Conservation (phyloP, 2,113 vertebrate species). For the Pangasianodon gigas region DNA sequence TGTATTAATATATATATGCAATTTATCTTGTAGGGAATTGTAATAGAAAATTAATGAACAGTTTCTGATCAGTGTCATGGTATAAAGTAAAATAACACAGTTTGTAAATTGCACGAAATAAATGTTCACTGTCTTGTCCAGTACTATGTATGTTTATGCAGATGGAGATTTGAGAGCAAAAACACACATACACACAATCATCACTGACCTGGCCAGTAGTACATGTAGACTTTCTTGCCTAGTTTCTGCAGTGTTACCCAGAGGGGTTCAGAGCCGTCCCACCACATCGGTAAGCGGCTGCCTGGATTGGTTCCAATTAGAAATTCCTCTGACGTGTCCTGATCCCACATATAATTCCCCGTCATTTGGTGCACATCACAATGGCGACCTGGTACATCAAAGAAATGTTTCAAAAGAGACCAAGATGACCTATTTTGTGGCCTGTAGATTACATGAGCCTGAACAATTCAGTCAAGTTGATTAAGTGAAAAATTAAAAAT, state of each 20-base stretch:
- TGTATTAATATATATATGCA: not conserved
- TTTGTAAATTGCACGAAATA: not conserved
- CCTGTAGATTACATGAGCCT: not conserved
- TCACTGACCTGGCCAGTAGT: conserved; percentile 87
- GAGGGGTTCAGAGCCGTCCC: conserved; percentile 91
- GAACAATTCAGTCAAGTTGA: not conserved
- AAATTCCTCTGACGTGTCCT: conserved; percentile 79
- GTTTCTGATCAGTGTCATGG: not conserved
- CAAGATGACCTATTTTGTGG: not conserved
- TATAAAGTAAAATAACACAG: not conserved
- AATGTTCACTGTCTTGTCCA: not conserved
- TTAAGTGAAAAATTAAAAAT: not conserved
- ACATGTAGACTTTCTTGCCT: conserved; percentile 86
- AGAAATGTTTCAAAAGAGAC: not conserved
- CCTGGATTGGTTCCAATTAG: conserved; percentile 86
- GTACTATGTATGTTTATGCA: not conserved
- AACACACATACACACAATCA: conserved; percentile 16
- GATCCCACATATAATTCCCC: conserved; percentile 97
- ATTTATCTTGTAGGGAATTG: not conserved
- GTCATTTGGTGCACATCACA: conserved; percentile 90
- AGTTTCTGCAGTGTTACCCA: conserved; percentile 91
- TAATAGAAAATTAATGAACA: not conserved
- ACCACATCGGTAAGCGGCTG: conserved; percentile 88
- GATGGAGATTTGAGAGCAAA: not conserved
- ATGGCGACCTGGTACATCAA: conserved; percentile 77